A percentile compares a stretch with the other conserved stretches of the same genome.
Evolutionary conservation across 2,113 vertebrate species (phyloP).

Genomic region (Corvus moneduloides): DNA sequence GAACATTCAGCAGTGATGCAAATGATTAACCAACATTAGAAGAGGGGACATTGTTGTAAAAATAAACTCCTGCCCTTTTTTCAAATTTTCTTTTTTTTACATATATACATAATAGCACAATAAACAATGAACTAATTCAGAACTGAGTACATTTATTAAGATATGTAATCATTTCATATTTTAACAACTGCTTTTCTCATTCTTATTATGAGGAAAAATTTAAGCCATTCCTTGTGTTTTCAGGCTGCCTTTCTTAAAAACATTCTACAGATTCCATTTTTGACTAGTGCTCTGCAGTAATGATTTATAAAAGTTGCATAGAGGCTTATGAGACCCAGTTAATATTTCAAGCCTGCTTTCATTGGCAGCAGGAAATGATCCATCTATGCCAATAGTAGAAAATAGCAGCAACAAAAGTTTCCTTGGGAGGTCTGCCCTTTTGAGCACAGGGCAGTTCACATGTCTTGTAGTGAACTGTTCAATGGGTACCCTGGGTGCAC

Average conservation of each 20-base stretch:
- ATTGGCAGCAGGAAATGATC: constrained; percentile 20
- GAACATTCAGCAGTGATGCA: neutral
- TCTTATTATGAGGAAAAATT: neutral
- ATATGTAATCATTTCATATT: neutral
- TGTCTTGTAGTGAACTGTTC: constrained; percentile 11
- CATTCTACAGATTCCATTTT: constrained; percentile 4
- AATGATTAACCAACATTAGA: neutral
- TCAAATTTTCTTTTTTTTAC: neutral
- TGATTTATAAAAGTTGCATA: constrained; percentile 48
- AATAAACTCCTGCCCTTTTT: neutral
- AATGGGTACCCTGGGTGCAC: neutral
- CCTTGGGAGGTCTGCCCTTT: constrained; percentile 37
- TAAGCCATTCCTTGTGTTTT: neutral
- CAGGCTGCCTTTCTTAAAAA: neutral
- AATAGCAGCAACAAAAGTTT: neutral
- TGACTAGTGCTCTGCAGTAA: neutral
- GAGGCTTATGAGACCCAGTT: constrained; percentile 34
- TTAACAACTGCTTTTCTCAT: neutral
- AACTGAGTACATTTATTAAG: neutral
- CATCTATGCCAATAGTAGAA: constrained; percentile 1
- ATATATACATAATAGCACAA: neutral
- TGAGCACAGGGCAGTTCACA: neutral
- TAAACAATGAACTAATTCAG: neutral
- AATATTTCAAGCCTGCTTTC: constrained; percentile 67
- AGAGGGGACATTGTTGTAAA: neutral